These are phyloP conservation scores for Dipodomys ordii DNA, from an alignment of 2,113 vertebrate genomes.

Conservation along the genomic window DNA sequence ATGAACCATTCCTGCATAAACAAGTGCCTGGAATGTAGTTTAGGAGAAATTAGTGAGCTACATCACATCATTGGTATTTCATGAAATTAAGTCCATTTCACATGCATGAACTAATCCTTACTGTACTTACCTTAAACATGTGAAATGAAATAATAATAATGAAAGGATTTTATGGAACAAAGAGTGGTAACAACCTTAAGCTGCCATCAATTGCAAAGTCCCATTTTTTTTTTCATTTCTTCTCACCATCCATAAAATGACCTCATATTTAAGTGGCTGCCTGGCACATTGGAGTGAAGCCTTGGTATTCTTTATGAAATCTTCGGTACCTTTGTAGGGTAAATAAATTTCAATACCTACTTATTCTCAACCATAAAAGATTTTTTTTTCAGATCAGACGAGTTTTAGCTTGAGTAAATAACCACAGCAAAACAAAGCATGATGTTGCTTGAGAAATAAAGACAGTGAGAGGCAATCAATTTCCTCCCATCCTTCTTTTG, in stretches of 20 bases:
- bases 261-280: rapidly evolving
- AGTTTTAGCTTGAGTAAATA: conserved; percentile 48
- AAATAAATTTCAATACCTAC: conserved; percentile 37
- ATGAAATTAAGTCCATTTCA: neutral
- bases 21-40: neutral
- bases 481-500: conserved; percentile 63
- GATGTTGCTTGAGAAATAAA: conserved; percentile 61
- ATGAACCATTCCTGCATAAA: neutral
- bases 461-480: conserved; percentile 58
- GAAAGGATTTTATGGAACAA: neutral
- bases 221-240: neutral
- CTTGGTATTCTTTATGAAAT: neutral
- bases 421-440: conserved; percentile 38
- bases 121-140: neutral
- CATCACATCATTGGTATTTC: neutral
- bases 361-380: conserved; percentile 9
- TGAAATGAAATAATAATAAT: neutral
- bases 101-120: neutral
- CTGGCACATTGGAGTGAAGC: neutral
- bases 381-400: conserved; percentile 28
- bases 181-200: neutral
- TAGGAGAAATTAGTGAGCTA: neutral
- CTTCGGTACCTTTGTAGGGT: neutral
- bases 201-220: neutral
- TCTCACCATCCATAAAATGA: neutral